Evolutionary conservation across 2,888 invertebrate genomes (phyloP).

Genomic region (Molanna angustata): DNA sequence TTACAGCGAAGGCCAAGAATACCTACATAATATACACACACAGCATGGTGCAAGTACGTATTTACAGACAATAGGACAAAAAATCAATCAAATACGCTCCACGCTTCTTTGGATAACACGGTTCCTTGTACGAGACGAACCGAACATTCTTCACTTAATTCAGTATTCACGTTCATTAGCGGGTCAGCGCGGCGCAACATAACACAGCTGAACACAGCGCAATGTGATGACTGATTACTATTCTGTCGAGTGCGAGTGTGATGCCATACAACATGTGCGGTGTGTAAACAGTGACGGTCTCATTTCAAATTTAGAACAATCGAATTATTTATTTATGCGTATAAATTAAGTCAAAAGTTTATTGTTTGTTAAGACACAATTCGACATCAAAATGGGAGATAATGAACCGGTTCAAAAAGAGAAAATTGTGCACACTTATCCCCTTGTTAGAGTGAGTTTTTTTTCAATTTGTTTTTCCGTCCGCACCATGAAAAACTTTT

Average conservation of each 20-base stretch:
- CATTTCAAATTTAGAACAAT: no score
- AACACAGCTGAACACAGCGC: no score
- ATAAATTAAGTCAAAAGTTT: no score
- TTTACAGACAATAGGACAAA: conserved; percentile 36
- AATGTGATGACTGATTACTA: no score
- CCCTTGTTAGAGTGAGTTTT: conserved; percentile 70
- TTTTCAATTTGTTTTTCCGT: no score
- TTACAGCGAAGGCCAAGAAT: conserved; percentile 19
- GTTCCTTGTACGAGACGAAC: conserved; percentile 17
- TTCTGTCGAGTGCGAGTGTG: no score
- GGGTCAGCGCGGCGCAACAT: no score
- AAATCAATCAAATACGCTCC: conserved; percentile 52
- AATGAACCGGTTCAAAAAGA: conserved; percentile 51
- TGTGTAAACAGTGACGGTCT: conserved; percentile 49
- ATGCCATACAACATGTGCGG: conserved; percentile 51
- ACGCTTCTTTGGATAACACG: conserved; percentile 35
- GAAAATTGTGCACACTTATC: conserved; percentile 77
- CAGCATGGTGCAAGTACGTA: conserved; percentile 8
- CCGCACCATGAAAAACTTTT: conserved; percentile 1
- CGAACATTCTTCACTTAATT: no score
- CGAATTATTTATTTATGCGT: no score
- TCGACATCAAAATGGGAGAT: conserved; percentile 36
- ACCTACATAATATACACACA: conserved; percentile 12
- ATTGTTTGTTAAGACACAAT: no score
- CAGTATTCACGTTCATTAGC: no score